These are phyloP conservation scores for Hirtodrosophila trivittata DNA, from an alignment of 2,888 invertebrate genomes.

Conservation along the genomic window DNA sequence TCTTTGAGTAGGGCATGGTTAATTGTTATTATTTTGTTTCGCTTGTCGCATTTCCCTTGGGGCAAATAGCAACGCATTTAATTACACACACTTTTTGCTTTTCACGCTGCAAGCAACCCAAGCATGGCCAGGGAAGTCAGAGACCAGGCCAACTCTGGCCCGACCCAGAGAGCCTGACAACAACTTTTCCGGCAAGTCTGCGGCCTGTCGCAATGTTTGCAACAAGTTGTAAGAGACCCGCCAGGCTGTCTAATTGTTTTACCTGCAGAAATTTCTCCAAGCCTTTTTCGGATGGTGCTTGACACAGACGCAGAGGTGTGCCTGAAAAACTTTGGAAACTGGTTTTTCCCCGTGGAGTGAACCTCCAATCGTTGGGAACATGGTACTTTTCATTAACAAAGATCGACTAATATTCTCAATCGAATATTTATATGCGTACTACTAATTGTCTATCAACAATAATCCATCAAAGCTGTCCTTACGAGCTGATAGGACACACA, in stretches of 20 bases:
- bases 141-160: slow-evolving; percentile 4
- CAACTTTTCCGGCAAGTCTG: slow-evolving; percentile 34
- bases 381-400: not conserved
- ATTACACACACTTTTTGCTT: slow-evolving; percentile 59
- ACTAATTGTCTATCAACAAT: no score
- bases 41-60: slow-evolving; percentile 32
- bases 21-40: slow-evolving; percentile 15
- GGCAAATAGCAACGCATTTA: slow-evolving; percentile 47
- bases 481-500: slow-evolving; percentile 27
- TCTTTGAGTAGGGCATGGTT: not conserved
- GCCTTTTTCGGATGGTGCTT: slow-evolving; percentile 53
- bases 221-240: slow-evolving; percentile 61
- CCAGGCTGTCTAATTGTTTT: slow-evolving; percentile 65
- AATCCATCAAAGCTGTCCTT: slow-evolving; percentile 56
- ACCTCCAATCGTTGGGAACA: not conserved
- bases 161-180: slow-evolving; percentile 7
- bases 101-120: slow-evolving; percentile 39
- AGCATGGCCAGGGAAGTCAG: slow-evolving; percentile 21
- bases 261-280: slow-evolving; percentile 65
- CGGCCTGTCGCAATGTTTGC: slow-evolving; percentile 29
- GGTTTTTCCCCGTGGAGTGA: slow-evolving; percentile 35
- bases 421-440: no score
- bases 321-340: slow-evolving; percentile 36
- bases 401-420: no score
- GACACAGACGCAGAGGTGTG: slow-evolving; percentile 14